Percentiles rank a stretch among this genome's conserved stretches.
These are phyloP conservation scores for Naso thynnoides DNA, from an alignment of 2,797 vertebrate genomes.

Conservation along the genomic window DNA sequence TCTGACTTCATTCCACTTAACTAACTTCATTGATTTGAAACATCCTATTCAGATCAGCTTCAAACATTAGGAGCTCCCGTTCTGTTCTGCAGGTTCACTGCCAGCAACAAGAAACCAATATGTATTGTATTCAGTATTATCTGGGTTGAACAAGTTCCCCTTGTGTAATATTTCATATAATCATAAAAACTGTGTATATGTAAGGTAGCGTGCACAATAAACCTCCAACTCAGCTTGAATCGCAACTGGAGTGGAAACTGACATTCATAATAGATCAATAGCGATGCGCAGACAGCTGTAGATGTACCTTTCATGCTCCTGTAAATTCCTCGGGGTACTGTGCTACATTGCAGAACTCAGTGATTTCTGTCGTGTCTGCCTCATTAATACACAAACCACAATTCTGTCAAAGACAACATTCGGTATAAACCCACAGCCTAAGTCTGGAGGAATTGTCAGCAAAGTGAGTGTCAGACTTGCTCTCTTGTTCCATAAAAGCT, in stretches of 20 bases:
- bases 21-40: background rate
- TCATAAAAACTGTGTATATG: slow-evolving; percentile 2
- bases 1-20: slow-evolving; percentile 1
- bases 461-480: slow-evolving; percentile 8
- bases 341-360: slow-evolving; percentile 56
- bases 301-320: slow-evolving; percentile 70
- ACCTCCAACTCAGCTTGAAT: slow-evolving; percentile 28
- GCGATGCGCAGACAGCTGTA: slow-evolving; percentile 56
- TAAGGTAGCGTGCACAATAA: slow-evolving; percentile 21
- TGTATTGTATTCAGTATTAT: background rate
- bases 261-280: slow-evolving; percentile 77
- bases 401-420: slow-evolving; percentile 56
- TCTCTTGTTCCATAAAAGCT: slow-evolving; percentile 37
- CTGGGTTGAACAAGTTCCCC: background rate
- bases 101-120: background rate
- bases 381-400: slow-evolving; percentile 69
- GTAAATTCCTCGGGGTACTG: slow-evolving; percentile 67
- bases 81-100: background rate
- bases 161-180: background rate
- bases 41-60: background rate
- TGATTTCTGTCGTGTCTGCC: slow-evolving; percentile 59
- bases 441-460: slow-evolving; percentile 25
- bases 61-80: background rate
- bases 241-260: slow-evolving; percentile 43
- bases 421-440: slow-evolving; percentile 30